Conservation (phyloP, 2,888 invertebrate species). For the Luffia ferchaultella region DNA sequence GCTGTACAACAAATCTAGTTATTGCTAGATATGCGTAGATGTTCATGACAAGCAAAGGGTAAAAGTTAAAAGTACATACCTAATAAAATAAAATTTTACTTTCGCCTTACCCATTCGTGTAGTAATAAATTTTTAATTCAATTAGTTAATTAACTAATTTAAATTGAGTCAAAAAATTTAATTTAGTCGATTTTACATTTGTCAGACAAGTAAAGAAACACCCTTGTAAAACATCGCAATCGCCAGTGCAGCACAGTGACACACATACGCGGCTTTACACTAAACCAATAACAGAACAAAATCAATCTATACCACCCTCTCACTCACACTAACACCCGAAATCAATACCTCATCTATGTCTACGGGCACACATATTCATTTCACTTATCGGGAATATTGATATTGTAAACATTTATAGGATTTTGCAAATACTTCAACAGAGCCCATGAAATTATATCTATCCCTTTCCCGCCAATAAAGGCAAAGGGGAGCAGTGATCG, state of each 20-base stretch:
- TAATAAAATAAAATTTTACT: too few relatives aligned
- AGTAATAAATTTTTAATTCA: too few relatives aligned
- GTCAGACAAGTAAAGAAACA: too few relatives aligned
- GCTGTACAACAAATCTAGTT: too few relatives aligned
- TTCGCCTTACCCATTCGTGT: too few relatives aligned
- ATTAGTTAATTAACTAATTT: too few relatives aligned
- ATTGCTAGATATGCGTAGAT: too few relatives aligned
- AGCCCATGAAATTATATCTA: conserved; percentile 26
- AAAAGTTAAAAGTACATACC: too few relatives aligned
- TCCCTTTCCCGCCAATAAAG: conserved; percentile 29
- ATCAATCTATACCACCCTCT: conserved; percentile 63
- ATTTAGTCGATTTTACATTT: too few relatives aligned
- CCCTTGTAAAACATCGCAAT: conserved; percentile 21
- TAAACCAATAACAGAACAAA: conserved; percentile 65
- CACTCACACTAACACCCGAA: conserved; percentile 35
- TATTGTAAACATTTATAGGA: conserved; percentile 59
- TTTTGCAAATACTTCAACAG: conserved; percentile 52
- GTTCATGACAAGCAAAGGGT: too few relatives aligned
- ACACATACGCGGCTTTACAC: conserved; percentile 63
- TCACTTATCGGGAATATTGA: conserved; percentile 53
- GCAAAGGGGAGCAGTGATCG: conserved; percentile 17
- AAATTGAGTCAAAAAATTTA: too few relatives aligned
- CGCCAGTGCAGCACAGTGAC: conserved; percentile 55
- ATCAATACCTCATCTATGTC: conserved; percentile 41
- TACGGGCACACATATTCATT: conserved; percentile 30